A percentile compares a stretch with the other conserved stretches of the same genome.
Conservation (phyloP, 35 echinoderm and acorn worm species). For the Lytechinus variegatus region DNA sequence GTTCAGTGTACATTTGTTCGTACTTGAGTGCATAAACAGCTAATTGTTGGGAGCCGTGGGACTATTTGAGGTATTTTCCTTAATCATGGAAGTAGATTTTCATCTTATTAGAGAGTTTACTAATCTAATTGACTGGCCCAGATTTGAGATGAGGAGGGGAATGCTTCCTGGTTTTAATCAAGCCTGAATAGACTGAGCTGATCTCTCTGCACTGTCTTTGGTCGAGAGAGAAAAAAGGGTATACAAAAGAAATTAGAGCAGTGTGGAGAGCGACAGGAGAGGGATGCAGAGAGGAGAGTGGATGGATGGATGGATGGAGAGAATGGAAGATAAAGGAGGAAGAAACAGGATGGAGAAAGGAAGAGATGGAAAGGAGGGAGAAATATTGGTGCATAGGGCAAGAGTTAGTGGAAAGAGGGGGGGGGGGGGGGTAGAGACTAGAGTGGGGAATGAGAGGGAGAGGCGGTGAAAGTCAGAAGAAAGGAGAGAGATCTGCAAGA, state of each 20-base stretch:
- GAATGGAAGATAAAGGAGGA: not conserved
- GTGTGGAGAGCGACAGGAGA: not conserved
- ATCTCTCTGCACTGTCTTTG: not conserved
- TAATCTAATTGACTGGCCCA: slow-evolving; percentile 1
- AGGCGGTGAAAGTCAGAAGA: not conserved
- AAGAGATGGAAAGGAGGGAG: not conserved
- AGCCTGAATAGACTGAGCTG: not conserved
- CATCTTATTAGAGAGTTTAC: not conserved
- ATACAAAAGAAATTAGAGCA: not conserved
- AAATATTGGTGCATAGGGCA: not conserved
- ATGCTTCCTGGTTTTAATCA: not conserved
- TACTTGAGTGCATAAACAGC: not conserved
- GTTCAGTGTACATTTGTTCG: not conserved
- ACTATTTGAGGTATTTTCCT: not conserved
- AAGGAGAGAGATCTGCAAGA: not conserved
- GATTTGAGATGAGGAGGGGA: not conserved
- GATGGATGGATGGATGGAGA: not conserved
- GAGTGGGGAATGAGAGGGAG: not conserved
- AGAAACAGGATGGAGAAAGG: not conserved
- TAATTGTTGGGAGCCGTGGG: not conserved
- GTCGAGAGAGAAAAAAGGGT: not conserved
- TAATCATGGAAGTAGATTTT: not conserved
- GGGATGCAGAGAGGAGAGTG: not conserved
- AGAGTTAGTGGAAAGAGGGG: not conserved
- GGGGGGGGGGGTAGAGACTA: not conserved